Percentiles rank a stretch among this genome's conserved stretches.
Conservation (phyloP, 2,888 invertebrate genomes). For the Microplitis manilae region DNA sequence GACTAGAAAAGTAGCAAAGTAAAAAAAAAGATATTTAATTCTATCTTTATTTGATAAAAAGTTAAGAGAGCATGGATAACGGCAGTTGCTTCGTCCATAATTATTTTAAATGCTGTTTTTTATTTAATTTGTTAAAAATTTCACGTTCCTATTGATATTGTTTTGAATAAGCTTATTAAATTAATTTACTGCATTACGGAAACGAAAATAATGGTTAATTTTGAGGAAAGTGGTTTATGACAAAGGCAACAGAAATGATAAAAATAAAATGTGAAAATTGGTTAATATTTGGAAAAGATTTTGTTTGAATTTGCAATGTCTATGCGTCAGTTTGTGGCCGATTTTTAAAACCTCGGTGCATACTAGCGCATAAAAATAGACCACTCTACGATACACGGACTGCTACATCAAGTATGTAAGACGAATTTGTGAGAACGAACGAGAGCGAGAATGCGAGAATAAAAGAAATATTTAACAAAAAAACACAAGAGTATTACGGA, state of each 20-base stretch:
- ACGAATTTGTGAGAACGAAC: conserved; percentile 46
- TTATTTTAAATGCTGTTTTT: conserved; percentile 42
- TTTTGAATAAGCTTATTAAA: conserved; percentile 29
- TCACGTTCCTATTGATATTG: conserved; percentile 44
- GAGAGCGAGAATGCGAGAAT: conserved; percentile 44
- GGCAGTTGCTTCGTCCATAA: conserved; percentile 40
- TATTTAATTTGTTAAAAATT: conserved; percentile 42
- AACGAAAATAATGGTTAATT: conserved; percentile 50
- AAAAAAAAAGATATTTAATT: conserved; percentile 26
- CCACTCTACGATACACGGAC: conserved; percentile 55
- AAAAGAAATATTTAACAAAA: conserved; percentile 48
- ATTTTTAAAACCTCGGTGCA: conserved; percentile 56
- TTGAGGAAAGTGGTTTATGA: conserved; percentile 52
- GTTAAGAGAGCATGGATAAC: conserved; percentile 40
- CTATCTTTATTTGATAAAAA: conserved; percentile 19
- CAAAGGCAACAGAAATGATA: conserved; percentile 41
- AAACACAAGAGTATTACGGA: conserved; percentile 53
- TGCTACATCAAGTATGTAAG: conserved; percentile 55
- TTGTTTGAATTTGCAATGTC: conserved; percentile 61
- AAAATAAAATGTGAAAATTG: conserved; percentile 43
- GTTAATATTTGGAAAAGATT: conserved; percentile 56
- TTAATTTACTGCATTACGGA: conserved; percentile 34
- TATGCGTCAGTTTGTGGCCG: conserved; percentile 65
- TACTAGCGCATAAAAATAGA: conserved; percentile 59
- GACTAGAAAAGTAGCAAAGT: conserved; percentile 9